phyloP scores from a whole-genome alignment of 2,797 vertebrate species.

The Protonibea diacanthus region DNA sequence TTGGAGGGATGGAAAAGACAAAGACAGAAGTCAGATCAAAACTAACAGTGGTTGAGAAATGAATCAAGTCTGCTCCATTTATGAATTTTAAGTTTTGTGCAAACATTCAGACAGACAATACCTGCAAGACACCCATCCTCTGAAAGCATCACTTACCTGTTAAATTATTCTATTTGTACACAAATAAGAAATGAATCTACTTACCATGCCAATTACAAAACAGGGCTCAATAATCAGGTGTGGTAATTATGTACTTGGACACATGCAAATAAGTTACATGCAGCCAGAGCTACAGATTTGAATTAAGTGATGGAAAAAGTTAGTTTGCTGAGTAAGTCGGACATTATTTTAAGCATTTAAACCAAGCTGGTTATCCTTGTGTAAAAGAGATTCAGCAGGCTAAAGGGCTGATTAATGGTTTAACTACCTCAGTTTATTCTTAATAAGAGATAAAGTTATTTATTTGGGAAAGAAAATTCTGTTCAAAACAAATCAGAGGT shows the following conservation, averaged over 20 bases:
- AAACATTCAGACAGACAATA: constrained; percentile 63
- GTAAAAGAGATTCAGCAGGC: background rate
- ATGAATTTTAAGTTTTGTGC: constrained; percentile 15
- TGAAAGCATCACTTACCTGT: constrained; percentile 67
- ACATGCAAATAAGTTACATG: constrained; percentile 30
- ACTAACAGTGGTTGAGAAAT: background rate
- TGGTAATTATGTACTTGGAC: constrained; percentile 3
- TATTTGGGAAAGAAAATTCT: background rate
- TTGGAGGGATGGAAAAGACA: constrained; percentile 50
- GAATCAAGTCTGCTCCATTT: background rate
- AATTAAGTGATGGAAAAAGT: background rate
- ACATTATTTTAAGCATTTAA: background rate
- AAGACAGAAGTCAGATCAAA: constrained; percentile 29
- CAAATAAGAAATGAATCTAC: constrained; percentile 31
- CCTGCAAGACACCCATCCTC: constrained; percentile 52
- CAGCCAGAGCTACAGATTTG: constrained; percentile 25
- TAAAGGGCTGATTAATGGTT: background rate
- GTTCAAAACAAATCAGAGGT: constrained; percentile 69
- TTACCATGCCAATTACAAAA: constrained; percentile 55
- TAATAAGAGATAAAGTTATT: background rate
- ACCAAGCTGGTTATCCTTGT: background rate
- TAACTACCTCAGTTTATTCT: background rate
- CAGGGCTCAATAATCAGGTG: constrained; percentile 17
- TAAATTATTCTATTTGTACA: constrained; percentile 3
- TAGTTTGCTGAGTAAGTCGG: constrained; percentile 19